A percentile compares a stretch with the other conserved stretches of the same genome.
These are phyloP conservation scores for Montipora capitata DNA, from an alignment of 92 coral and sea anemone species.

Conservation along the genomic window DNA sequence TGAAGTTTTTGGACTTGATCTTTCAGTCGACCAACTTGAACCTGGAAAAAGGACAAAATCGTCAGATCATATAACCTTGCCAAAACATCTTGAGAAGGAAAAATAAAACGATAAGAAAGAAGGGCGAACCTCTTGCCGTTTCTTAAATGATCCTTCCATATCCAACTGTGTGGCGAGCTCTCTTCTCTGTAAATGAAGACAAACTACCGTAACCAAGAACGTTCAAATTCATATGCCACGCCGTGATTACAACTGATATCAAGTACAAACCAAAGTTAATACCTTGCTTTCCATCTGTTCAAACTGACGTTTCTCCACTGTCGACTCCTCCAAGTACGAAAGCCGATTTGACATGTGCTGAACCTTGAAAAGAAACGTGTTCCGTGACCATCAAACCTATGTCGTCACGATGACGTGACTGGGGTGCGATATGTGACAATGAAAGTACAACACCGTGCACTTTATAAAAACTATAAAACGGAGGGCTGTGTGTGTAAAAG, in stretches of 20 bases:
- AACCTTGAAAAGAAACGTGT: conserved; percentile 38
- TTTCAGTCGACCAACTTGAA: conserved; percentile 87
- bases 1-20: conserved; percentile 87
- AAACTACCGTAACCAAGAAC: background rate
- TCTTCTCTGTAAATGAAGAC: conserved; percentile 78
- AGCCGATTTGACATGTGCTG: conserved; percentile 81
- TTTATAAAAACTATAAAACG: no score
- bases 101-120: background rate
- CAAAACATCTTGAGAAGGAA: background rate
- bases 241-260: no score
- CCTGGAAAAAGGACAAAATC: conserved; percentile 53
- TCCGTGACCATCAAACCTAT: background rate
- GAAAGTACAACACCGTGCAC: no score
- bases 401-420: background rate
- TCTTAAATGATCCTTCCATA: conserved; percentile 84
- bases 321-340: conserved; percentile 90
- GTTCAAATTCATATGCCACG: background rate
- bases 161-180: conserved; percentile 93
- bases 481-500: no score
- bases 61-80: background rate
- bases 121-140: conserved; percentile 88
- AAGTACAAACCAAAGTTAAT: background rate
- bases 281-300: conserved; percentile 97
- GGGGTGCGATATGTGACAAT: background rate
- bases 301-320: conserved; percentile 90